Conservation (phyloP, 2,113 vertebrate genomes). For the Campylomormyrus tamandua region DNA sequence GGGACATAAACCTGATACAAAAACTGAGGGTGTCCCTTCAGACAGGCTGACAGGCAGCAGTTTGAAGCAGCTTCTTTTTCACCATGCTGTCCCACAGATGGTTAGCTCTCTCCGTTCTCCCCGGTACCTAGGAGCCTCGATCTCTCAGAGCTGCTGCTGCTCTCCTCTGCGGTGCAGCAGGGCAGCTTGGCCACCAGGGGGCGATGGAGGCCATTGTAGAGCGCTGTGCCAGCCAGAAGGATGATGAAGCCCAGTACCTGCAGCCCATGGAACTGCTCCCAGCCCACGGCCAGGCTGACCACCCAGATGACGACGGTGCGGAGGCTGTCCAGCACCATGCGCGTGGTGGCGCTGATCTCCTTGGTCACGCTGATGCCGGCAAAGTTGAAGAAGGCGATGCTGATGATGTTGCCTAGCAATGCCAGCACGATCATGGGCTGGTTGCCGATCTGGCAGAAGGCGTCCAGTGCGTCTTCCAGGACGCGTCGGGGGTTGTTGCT, state of each 20-base stretch:
- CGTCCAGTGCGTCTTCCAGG: conserved; percentile 77
- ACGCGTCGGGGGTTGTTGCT: conserved; percentile 59
- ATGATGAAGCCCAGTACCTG: conserved; percentile 82
- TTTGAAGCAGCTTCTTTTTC: neutral
- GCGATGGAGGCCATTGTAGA: conserved; percentile 82
- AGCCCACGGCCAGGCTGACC: conserved; percentile 74
- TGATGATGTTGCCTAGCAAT: conserved; percentile 78
- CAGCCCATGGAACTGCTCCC: conserved; percentile 79
- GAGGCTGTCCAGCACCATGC: conserved; percentile 93
- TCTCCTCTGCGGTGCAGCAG: conserved; percentile 28
- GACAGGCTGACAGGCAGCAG: neutral
- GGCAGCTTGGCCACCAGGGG: conserved; percentile 62
- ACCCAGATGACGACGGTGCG: conserved; percentile 84
- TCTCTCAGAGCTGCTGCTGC: conserved; percentile 43
- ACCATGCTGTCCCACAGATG: neutral
- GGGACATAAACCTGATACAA: neutral
- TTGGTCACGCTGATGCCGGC: conserved; percentile 92
- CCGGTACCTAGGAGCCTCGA: conserved; percentile 60
- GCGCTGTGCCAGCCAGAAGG: conserved; percentile 67
- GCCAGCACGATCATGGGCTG: conserved; percentile 75
- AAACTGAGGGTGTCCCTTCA: neutral
- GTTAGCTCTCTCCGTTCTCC: conserved; percentile 38
- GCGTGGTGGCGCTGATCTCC: conserved; percentile 90
- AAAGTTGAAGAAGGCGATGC: conserved; percentile 95
- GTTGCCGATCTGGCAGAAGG: conserved; percentile 82